A percentile compares a stretch with the other conserved stretches of the same genome.
These are phyloP conservation scores for Podabrus alpinus DNA, from an alignment of 2,888 invertebrate genomes.

Conservation along the genomic window DNA sequence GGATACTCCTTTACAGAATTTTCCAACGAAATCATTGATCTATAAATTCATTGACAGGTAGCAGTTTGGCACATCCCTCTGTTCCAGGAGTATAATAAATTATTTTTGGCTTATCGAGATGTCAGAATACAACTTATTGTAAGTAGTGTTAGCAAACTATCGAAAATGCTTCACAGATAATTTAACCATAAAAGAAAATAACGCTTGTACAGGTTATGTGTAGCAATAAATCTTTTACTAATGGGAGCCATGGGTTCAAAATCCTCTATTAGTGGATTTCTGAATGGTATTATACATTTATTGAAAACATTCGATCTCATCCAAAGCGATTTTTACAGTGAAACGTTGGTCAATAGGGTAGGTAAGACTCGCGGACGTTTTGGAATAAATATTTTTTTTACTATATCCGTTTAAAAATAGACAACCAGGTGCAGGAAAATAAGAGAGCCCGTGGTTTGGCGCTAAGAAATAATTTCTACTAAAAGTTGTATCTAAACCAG, in stretches of 20 bases:
- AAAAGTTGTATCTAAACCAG: slow-evolving; percentile 17
- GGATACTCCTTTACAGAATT: too few species aligned
- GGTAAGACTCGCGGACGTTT: background rate
- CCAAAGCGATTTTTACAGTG: background rate
- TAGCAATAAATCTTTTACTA: background rate
- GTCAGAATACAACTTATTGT: background rate
- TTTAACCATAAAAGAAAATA: background rate
- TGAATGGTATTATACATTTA: background rate
- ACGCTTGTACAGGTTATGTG: background rate
- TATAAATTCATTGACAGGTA: too few species aligned
- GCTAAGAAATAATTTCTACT: background rate
- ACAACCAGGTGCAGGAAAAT: background rate
- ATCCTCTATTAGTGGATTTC: background rate
- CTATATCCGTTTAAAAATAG: background rate
- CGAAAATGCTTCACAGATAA: background rate
- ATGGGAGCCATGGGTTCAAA: background rate
- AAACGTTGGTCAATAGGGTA: background rate
- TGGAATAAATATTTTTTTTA: background rate
- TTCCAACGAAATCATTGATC: too few species aligned
- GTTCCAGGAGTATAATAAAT: too few species aligned
- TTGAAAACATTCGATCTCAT: background rate
- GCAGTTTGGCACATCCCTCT: too few species aligned
- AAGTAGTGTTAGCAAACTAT: background rate
- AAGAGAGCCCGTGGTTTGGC: background rate
- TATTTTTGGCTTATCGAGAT: background rate